Evolutionary conservation across 2,113 vertebrate species (phyloP), one percentile per base, ranked within the genome.

Genomic region (Aviceda subcristata): DNA sequence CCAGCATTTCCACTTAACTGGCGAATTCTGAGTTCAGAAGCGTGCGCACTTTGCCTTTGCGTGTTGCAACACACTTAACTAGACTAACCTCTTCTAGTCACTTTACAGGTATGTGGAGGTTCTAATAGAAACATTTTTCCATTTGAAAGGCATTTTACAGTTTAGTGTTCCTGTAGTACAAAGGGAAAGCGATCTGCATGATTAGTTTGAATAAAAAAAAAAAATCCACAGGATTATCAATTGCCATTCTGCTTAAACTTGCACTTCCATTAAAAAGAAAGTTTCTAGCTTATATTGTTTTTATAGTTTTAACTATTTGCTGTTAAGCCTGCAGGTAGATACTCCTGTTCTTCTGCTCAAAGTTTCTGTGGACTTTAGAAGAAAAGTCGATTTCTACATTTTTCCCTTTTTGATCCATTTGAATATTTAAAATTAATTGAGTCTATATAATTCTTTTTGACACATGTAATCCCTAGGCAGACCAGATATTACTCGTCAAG

Each of bases 1-100:
- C 53, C 53, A 82, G 84, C 73, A 36, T 74, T 95, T 94, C 80
- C 73, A 79, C 80, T 85, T 53, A 27, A 10, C 51, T 91, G 88
- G 69, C 67, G 62, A 39, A 88, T 77, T 53, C 74, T 59, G 93
- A 66, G 59, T 72, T 92, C 57, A 57, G 46, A 55, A 71, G 21
- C 1, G 0, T 57, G 45, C 67, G 64, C 43, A 5, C 81, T 90
- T 81, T 80, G 82, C 57, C 55, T 67, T 77, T 62, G 56, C 1
- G 0, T 87, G 57, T 91, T 92, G 72, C 69, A 79, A 66, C 85
- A 88, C 74, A 43, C 69, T 84, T 84, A 53, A 81, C 60, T 46
- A 36, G 84, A 46, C 86, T 62, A 82, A 95, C 64, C 57, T 92
- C 89, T 95, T 77, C 22, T 27, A 95, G 90, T 95, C 77, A 55